Evolutionary conservation across 2,113 vertebrate species (phyloP).

Genomic region (Aspiorhynchus laticeps): DNA sequence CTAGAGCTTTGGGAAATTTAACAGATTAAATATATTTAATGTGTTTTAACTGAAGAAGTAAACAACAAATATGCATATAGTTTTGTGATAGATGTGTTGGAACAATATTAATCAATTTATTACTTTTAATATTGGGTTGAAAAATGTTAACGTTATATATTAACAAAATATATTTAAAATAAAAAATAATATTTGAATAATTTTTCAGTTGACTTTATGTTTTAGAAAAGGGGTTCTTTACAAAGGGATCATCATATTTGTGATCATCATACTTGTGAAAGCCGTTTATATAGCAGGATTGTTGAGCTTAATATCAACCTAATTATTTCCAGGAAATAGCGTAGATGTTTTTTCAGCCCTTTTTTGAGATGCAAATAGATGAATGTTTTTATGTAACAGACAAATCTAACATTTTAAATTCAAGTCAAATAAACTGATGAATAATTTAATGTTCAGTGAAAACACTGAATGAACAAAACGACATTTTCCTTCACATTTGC

Average conservation of each 20-base stretch:
- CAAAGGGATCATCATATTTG: not conserved
- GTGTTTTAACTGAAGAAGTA: not conserved
- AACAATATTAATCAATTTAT: no score
- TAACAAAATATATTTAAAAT: not conserved
- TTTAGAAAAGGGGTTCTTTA: not conserved
- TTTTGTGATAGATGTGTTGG: not conserved
- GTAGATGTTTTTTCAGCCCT: not conserved
- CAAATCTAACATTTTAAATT: not conserved
- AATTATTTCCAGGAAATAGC: not conserved
- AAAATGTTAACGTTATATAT: not conserved
- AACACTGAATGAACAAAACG: not conserved
- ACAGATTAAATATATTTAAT: not conserved
- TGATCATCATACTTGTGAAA: not conserved
- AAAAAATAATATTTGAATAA: not conserved
- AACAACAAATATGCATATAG: not conserved
- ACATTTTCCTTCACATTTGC: not conserved
- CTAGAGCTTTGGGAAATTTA: not conserved
- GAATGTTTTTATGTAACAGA: not conserved
- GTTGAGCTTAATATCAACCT: not conserved
- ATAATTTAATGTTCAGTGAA: not conserved
- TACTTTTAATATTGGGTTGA: not conserved
- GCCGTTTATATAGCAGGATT: not conserved
- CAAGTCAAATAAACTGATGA: not conserved
- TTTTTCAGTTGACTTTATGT: not conserved
- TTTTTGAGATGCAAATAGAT: not conserved